Conservation (phyloP, 30 jellyfish, hydroid and myxozoan species). For the Mastigias papua region DNA sequence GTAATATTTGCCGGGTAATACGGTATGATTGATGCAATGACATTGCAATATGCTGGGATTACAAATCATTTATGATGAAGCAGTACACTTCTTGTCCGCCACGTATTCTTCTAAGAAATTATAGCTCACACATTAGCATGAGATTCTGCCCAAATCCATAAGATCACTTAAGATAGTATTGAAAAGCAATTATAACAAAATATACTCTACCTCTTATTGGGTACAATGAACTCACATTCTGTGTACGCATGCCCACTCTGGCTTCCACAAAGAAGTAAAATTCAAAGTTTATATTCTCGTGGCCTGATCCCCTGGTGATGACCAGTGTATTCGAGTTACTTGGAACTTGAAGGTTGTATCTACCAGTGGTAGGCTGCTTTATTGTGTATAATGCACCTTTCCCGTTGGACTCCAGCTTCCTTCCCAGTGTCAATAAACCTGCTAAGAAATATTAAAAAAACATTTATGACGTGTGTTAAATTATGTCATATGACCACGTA, state of each 20-base stretch:
- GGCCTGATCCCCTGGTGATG: constrained; percentile 43
- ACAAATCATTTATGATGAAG: no score
- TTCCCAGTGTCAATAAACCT: background rate
- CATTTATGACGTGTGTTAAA: no score
- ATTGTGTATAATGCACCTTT: constrained; percentile 33
- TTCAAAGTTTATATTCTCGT: constrained; percentile 58
- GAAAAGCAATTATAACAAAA: background rate
- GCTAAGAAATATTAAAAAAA: background rate
- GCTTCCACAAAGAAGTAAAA: constrained; percentile 33
- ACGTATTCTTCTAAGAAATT: no score
- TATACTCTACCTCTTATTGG: constrained; percentile 3
- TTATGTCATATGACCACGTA: no score
- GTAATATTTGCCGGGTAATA: no score
- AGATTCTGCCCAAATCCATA: no score
- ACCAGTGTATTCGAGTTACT: constrained; percentile 13
- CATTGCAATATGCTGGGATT: no score
- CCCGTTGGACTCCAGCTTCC: background rate
- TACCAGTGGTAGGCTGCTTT: constrained; percentile 61
- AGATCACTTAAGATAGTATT: background rate
- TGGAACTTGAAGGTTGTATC: constrained; percentile 20
- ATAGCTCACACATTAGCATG: no score
- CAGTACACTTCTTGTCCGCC: no score
- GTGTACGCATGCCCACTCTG: constrained; percentile 13
- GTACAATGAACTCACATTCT: constrained; percentile 14
- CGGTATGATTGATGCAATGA: no score